Conservation (phyloP, 2,888 invertebrate genomes). For the Cotesia congregata region DNA sequence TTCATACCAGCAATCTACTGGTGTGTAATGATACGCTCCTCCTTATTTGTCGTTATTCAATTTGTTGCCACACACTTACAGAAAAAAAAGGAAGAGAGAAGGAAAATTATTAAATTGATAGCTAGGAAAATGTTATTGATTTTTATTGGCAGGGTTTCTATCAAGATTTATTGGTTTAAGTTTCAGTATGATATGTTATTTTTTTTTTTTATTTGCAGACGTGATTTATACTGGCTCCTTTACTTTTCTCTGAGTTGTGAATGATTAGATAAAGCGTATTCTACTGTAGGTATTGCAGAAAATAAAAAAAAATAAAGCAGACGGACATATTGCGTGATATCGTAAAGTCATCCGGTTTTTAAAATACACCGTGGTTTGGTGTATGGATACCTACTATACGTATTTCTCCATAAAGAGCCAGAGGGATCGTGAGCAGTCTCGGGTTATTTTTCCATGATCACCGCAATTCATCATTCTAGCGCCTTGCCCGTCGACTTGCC, state of each 20-base stretch:
- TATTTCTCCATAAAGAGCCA: conserved; percentile 16
- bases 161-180: neutral
- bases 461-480: conserved; percentile 51
- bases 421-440: neutral
- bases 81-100: no score
- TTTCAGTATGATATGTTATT: neutral
- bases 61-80: no score
- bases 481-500: conserved; percentile 46
- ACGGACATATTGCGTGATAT: conserved; percentile 30
- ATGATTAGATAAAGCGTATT: conserved; percentile 25
- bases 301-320: conserved; percentile 21
- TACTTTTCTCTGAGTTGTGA: conserved; percentile 26
- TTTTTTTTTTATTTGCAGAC: neutral
- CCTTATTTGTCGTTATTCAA: no score
- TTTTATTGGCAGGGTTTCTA: neutral
- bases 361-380: conserved; percentile 36
- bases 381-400: conserved; percentile 16
- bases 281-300: neutral
- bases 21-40: no score
- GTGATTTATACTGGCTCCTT: conserved; percentile 22
- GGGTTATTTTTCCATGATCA: conserved; percentile 38
- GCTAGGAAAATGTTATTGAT: neutral
- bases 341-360: conserved; percentile 51
- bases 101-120: no score
- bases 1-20: no score